phyloP scores from a whole-genome alignment of 2,888 invertebrate species.

The Diachrysia chrysitis region DNA sequence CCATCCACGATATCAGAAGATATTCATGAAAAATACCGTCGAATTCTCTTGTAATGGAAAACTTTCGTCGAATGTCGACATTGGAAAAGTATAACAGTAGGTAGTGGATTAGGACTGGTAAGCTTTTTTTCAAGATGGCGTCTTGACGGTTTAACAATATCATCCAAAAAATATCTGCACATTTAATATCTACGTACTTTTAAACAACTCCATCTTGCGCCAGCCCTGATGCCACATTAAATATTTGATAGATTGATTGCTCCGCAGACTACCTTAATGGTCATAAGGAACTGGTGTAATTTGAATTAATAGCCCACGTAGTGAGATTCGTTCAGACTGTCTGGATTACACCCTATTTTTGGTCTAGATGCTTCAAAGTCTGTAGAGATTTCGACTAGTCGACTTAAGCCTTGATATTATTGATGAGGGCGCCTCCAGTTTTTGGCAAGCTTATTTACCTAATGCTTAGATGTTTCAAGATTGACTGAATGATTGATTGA shows the following conservation, averaged over 20 bases:
- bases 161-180: background rate
- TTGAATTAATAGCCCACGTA: conserved; percentile 14
- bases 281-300: conserved; percentile 23
- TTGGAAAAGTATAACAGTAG: too few species aligned
- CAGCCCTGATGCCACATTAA: conserved; percentile 35
- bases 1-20: too few species aligned
- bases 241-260: conserved; percentile 47
- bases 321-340: background rate
- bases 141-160: too few species aligned
- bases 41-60: too few species aligned
- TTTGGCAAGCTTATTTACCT: background rate
- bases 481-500: background rate
- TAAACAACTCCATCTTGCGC: background rate
- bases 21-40: too few species aligned
- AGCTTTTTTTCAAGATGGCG: background rate
- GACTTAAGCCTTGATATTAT: conserved; percentile 1
- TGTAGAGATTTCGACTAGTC: background rate
- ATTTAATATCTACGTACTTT: background rate
- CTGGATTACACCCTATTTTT: background rate
- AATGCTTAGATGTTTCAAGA: too few species aligned
- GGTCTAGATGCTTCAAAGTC: background rate
- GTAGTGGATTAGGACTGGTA: background rate
- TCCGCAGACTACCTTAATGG: conserved; percentile 23
- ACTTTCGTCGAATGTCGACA: too few species aligned
- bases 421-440: background rate